phyloP scores from a whole-genome alignment of 2,113 vertebrate genomes.

The Corythornis madagascariensis region DNA sequence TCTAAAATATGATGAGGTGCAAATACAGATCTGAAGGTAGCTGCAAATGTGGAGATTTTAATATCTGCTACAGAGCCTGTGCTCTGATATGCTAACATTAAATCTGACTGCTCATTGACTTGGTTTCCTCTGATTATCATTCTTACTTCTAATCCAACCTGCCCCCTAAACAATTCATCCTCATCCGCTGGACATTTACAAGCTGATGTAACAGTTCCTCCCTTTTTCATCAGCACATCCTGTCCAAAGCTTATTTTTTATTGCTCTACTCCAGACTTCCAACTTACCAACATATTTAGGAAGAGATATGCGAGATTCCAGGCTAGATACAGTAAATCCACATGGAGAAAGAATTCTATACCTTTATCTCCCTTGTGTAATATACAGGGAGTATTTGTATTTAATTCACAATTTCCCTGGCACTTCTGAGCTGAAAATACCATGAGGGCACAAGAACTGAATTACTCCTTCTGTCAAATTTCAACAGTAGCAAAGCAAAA shows the following conservation, averaged over 20 bases:
- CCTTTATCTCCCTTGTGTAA: background rate
- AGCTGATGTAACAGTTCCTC: slow-evolving; percentile 49
- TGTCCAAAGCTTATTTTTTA: slow-evolving; percentile 12
- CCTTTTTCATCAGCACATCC: slow-evolving; percentile 46
- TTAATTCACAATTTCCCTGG: background rate
- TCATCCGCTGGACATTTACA: slow-evolving; percentile 15
- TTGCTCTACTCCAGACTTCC: background rate
- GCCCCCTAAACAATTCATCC: background rate
- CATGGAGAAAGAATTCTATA: background rate
- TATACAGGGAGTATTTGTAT: background rate
- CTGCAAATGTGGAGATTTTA: background rate
- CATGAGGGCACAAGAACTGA: background rate
- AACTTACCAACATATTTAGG: background rate
- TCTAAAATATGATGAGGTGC: background rate
- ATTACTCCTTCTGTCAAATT: background rate
- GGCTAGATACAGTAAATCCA: background rate
- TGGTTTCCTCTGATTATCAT: slow-evolving; percentile 28
- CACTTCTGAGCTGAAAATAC: background rate
- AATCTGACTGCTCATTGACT: background rate
- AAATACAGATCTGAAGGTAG: background rate
- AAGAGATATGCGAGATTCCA: background rate
- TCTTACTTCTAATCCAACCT: background rate
- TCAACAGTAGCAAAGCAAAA: background rate
- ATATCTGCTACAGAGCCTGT: background rate
- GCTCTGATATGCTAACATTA: background rate